Conservation (phyloP, 2,888 invertebrate species). For the Aphidoletes aphidimyza region DNA sequence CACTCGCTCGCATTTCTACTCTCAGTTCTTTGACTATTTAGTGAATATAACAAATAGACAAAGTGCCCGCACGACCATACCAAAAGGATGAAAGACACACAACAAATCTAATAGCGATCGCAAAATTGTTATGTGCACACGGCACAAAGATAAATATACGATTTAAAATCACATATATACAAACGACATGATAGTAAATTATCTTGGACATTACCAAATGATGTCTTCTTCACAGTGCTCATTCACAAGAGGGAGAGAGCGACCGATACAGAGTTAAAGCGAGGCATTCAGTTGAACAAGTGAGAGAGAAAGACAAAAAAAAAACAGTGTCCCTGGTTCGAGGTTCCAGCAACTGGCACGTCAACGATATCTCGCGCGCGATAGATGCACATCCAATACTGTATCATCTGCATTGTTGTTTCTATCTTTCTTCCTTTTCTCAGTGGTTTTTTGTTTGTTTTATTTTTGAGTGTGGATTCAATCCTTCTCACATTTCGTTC, state of each 20-base stretch:
- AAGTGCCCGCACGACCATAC: conserved; percentile 49
- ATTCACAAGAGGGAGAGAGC: not conserved
- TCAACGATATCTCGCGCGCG: not conserved
- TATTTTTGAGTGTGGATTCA: no score
- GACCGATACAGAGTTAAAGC: no score
- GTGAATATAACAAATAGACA: conserved; percentile 38
- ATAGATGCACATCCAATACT: conserved; percentile 4
- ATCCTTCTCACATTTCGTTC: no score
- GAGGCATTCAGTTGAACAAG: no score
- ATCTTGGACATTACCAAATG: conserved; percentile 24
- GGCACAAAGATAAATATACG: conserved; percentile 18
- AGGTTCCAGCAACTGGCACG: not conserved
- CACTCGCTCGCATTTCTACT: not conserved
- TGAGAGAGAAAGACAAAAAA: no score
- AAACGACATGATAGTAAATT: conserved; percentile 38
- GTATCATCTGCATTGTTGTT: conserved; percentile 24
- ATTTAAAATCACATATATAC: conserved; percentile 41
- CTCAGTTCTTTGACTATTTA: not conserved
- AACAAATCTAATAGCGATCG: conserved; percentile 38
- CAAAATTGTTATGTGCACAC: conserved; percentile 23
- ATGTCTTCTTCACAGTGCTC: conserved; percentile 24
- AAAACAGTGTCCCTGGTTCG: no score
- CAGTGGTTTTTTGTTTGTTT: no score
- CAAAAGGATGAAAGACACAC: conserved; percentile 3
- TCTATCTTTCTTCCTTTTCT: not conserved